phyloP scores from a whole-genome alignment of 2,113 vertebrate species.

The Gobio gobio region DNA sequence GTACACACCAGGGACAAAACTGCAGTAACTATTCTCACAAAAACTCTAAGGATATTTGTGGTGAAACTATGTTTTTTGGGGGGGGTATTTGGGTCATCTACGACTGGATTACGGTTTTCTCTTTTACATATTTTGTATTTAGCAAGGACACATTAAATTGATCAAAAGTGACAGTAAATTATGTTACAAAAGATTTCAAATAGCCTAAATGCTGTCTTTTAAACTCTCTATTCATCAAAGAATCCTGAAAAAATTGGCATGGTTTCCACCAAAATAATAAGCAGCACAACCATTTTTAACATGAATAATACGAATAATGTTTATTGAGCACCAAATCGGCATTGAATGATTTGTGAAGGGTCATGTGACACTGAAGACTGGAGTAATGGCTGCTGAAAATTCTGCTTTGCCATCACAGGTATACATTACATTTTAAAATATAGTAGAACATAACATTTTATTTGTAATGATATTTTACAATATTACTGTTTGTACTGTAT shows the following conservation, averaged over 20 bases:
- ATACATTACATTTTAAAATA: neutral
- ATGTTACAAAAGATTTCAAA: neutral
- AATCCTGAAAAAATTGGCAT: neutral
- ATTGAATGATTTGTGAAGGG: neutral
- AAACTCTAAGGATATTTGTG: neutral
- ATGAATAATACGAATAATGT: neutral
- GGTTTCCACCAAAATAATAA: neutral
- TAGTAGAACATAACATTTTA: neutral
- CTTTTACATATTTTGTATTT: neutral
- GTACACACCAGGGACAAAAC: neutral
- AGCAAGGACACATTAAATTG: neutral
- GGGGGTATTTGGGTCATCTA: neutral
- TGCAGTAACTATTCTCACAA: constrained; percentile 10
- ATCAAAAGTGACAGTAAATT: neutral
- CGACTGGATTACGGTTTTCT: neutral
- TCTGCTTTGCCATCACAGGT: neutral
- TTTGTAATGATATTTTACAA: neutral
- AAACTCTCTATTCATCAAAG: neutral
- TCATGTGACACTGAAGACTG: neutral
- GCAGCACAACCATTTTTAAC: neutral
- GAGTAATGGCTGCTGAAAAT: neutral
- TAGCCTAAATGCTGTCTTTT: neutral
- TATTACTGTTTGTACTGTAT: too few relatives aligned
- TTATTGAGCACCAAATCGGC: neutral
- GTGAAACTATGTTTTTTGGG: neutral